Evolutionary conservation across 2,797 vertebrate species (phyloP).

Genomic region (Potorous gilbertii): DNA sequence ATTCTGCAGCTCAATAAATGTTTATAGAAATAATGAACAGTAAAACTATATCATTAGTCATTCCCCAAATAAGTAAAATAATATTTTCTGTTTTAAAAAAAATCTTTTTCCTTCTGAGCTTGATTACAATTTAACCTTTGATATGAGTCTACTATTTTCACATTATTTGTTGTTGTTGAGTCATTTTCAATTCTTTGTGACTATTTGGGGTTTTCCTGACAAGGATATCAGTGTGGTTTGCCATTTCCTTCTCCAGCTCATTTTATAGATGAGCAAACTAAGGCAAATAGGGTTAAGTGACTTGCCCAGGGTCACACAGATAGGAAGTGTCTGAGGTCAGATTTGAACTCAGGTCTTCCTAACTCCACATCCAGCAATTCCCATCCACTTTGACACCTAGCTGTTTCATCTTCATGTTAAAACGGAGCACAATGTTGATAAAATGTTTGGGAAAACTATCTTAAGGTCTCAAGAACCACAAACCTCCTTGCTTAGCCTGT

Average conservation of each 20-base stretch:
- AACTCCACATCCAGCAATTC: neutral
- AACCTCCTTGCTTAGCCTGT: neutral
- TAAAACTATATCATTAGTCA: neutral
- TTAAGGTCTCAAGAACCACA: neutral
- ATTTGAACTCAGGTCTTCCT: neutral
- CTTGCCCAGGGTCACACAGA: neutral
- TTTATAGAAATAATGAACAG: neutral
- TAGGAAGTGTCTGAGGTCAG: neutral
- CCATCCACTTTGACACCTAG: neutral
- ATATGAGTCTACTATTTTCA: neutral
- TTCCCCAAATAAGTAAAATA: neutral
- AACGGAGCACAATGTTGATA: neutral
- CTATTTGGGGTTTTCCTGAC: neutral
- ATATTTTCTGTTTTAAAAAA: constrained; percentile 16
- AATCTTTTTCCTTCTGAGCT: neutral
- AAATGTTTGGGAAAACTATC: neutral
- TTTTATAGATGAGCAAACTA: neutral
- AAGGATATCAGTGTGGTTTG: neutral
- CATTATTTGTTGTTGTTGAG: neutral
- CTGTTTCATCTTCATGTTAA: neutral
- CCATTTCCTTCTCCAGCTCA: neutral
- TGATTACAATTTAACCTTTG: neutral
- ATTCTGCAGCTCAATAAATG: neutral
- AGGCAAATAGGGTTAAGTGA: neutral
- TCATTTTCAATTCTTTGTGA: neutral